These are phyloP conservation scores for Semnornis frantzii DNA, from an alignment of 2,113 vertebrate genomes.

Conservation along the genomic window DNA sequence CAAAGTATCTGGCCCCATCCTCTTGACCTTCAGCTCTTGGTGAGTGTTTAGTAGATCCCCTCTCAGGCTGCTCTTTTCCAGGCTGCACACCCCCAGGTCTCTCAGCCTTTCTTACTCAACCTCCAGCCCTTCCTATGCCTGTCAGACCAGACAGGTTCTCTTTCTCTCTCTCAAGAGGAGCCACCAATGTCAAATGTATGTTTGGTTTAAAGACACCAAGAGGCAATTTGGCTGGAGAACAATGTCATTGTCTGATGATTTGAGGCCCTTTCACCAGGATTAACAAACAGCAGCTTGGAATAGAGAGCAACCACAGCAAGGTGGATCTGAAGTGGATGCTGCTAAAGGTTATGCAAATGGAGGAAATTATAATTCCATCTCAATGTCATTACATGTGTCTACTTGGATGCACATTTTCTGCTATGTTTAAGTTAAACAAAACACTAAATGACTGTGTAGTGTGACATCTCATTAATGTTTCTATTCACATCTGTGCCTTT, in stretches of 20 bases:
- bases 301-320: conserved; percentile 65
- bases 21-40: no score
- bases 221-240: not conserved
- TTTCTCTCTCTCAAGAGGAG: not conserved
- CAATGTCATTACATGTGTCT: conserved; percentile 79
- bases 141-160: not conserved
- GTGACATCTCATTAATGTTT: conserved; percentile 87
- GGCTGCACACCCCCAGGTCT: no score
- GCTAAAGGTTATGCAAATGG: conserved; percentile 78
- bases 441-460: conserved; percentile 83
- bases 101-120: no score
- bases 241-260: not conserved
- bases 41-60: no score
- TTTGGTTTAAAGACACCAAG: not conserved
- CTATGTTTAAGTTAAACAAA: conserved; percentile 89
- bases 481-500: conserved; percentile 87
- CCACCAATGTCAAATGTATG: not conserved
- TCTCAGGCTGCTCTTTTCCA: no score
- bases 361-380: conserved; percentile 78
- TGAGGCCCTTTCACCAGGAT: not conserved
- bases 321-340: conserved; percentile 73
- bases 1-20: no score
- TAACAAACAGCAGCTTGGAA: conserved; percentile 32
- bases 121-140: no score
- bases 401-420: conserved; percentile 83